Evolutionary conservation across 2,113 vertebrate species (phyloP).

Genomic region (Perccottus glenii): DNA sequence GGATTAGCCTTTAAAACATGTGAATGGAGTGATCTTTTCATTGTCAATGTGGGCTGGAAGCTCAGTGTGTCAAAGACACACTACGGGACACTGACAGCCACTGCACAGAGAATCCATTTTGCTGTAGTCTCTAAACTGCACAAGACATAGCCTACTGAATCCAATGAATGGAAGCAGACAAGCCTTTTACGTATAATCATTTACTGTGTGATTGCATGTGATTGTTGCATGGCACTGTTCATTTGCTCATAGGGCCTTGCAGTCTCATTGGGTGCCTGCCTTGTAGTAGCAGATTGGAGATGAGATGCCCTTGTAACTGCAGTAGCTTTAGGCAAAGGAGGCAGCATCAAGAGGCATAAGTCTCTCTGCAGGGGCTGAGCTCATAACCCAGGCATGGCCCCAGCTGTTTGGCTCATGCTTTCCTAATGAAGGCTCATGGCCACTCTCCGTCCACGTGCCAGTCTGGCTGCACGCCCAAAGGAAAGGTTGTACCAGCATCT

Average conservation of each 20-base stretch:
- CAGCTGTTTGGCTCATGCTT: constrained; percentile 40
- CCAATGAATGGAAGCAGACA: background rate
- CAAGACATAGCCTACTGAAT: background rate
- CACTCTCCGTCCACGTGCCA: constrained; percentile 55
- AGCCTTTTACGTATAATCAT: background rate
- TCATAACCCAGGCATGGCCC: constrained; percentile 41
- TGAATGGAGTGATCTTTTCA: background rate
- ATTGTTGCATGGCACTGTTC: constrained; percentile 26
- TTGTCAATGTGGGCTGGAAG: constrained; percentile 17
- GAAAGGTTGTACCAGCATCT: constrained; percentile 21
- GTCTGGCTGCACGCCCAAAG: constrained; percentile 37
- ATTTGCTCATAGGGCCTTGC: constrained; percentile 22
- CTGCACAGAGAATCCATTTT: constrained; percentile 54
- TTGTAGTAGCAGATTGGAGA: constrained; percentile 19
- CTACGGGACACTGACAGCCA: constrained; percentile 25
- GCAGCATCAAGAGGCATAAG: constrained; percentile 32
- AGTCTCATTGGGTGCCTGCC: constrained; percentile 13
- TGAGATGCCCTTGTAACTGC: constrained; percentile 43
- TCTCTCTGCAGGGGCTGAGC: constrained; percentile 41
- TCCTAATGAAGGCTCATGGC: constrained; percentile 31
- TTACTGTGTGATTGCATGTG: background rate
- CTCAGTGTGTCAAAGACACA: constrained; percentile 29
- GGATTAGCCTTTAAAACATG: background rate
- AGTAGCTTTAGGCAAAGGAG: constrained; percentile 25
- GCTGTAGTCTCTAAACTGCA: constrained; percentile 19